Percentiles rank a stretch among this genome's conserved stretches.
Evolutionary conservation across 2,888 invertebrate genomes (phyloP).

Genomic region (Latheticus oryzae): DNA sequence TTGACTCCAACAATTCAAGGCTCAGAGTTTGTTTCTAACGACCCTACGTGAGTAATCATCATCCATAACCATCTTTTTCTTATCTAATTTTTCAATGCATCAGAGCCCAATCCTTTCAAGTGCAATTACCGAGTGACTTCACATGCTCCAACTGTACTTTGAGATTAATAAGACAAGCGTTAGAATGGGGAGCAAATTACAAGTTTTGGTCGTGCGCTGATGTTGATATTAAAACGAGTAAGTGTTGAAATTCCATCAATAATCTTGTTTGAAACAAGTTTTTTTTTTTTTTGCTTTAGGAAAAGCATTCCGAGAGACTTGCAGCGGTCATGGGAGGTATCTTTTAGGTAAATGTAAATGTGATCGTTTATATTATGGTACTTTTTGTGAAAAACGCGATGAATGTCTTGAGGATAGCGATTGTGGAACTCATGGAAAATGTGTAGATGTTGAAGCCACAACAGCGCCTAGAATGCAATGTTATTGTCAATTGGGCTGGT

Average conservation of each 20-base stretch:
- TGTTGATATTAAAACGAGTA: slow-evolving; percentile 82
- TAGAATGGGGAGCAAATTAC: slow-evolving; percentile 87
- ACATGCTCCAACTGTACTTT: slow-evolving; percentile 91
- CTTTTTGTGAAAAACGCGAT: slow-evolving; percentile 87
- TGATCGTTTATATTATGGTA: slow-evolving; percentile 83
- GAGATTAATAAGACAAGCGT: slow-evolving; percentile 88
- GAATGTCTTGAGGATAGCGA: slow-evolving; percentile 88
- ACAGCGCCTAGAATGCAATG: slow-evolving; percentile 86
- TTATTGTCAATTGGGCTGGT: slow-evolving; percentile 91
- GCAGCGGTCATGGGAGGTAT: slow-evolving; percentile 86
- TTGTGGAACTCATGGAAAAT: slow-evolving; percentile 88
- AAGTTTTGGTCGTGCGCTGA: slow-evolving; percentile 97
- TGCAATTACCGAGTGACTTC: slow-evolving; percentile 84
- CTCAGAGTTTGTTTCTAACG: slow-evolving; percentile 83
- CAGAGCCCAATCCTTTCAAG: slow-evolving; percentile 86
- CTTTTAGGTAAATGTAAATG: slow-evolving; percentile 84
- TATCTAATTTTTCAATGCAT: slow-evolving; percentile 4
- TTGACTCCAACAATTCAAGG: slow-evolving; percentile 84
- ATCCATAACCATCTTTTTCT: neutral
- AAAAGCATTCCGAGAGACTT: slow-evolving; percentile 83
- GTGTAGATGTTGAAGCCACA: slow-evolving; percentile 83
- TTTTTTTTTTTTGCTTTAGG: slow-evolving; percentile 64
- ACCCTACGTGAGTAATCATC: slow-evolving; percentile 85
- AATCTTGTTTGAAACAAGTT: neutral
- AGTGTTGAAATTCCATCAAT: slow-evolving; percentile 40